phyloP scores from a whole-genome alignment of 2,888 invertebrate genomes.

The Lampropteryx suffumata region DNA sequence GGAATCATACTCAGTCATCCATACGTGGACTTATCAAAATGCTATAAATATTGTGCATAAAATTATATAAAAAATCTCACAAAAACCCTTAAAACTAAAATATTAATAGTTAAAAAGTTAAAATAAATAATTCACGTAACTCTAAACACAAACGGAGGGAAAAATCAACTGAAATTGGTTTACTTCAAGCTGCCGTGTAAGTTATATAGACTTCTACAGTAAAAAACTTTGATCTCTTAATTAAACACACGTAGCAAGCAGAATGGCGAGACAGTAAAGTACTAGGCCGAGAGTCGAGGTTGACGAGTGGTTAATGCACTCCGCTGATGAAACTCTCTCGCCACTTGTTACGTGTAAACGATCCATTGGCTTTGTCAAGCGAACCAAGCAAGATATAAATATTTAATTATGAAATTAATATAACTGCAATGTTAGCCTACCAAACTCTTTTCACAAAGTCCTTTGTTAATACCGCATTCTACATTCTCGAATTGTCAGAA shows the following conservation, averaged over 20 bases:
- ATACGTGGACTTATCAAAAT: conserved; percentile 59
- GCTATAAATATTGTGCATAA: conserved; percentile 63
- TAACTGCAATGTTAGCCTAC: conserved; percentile 5
- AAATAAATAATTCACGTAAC: conserved; percentile 69
- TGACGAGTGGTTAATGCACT: too few species aligned
- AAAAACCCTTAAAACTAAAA: conserved; percentile 46
- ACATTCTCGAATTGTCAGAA: too few species aligned
- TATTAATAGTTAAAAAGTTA: conserved; percentile 40
- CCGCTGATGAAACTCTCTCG: too few species aligned
- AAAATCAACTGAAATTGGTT: conserved; percentile 44
- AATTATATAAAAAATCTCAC: conserved; percentile 55
- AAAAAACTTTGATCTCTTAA: too few species aligned
- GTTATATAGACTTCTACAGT: background rate
- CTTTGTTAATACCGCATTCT: too few species aligned
- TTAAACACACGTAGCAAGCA: too few species aligned
- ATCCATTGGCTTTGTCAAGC: too few species aligned
- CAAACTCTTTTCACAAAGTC: too few species aligned
- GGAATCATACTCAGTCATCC: conserved; percentile 61
- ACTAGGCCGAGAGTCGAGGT: too few species aligned
- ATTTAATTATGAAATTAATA: background rate
- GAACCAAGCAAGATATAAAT: too few species aligned
- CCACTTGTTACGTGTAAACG: too few species aligned
- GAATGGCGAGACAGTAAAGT: too few species aligned
- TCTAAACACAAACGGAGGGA: conserved; percentile 69
- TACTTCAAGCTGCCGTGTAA: conserved; percentile 47